Percentiles rank a stretch among this genome's conserved stretches.
Evolutionary conservation across 2,113 vertebrate genomes (phyloP).

Genomic region (Oreochromis spilurus): DNA sequence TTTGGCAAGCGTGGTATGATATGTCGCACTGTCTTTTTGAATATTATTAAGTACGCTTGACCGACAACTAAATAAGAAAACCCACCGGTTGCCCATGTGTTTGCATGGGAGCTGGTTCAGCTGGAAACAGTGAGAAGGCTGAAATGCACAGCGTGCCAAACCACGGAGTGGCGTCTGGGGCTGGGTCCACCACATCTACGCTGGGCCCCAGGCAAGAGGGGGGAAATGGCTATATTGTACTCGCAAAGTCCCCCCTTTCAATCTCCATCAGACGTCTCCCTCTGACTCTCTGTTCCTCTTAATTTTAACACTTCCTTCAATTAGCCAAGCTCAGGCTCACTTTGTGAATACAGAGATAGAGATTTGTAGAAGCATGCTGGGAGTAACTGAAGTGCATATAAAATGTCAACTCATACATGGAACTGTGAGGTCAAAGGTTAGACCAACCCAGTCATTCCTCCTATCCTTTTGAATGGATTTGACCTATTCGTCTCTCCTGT

Average conservation of each 20-base stretch:
- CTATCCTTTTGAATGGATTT: constrained; percentile 26
- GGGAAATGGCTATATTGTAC: constrained; percentile 30
- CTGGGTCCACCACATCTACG: constrained; percentile 71
- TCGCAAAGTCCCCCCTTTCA: constrained; percentile 37
- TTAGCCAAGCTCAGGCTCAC: not conserved
- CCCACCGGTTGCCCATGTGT: constrained; percentile 66
- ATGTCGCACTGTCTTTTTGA: constrained; percentile 67
- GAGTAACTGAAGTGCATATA: constrained; percentile 30
- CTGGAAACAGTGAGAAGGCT: constrained; percentile 68
- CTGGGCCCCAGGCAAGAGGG: constrained; percentile 62
- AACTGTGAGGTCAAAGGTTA: constrained; percentile 45
- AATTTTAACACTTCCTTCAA: constrained; percentile 24
- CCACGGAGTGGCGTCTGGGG: constrained; percentile 68
- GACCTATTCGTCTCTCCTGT: constrained; percentile 29
- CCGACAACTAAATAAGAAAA: constrained; percentile 70
- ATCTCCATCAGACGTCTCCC: constrained; percentile 12
- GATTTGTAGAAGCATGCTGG: not conserved
- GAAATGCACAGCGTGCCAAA: constrained; percentile 61
- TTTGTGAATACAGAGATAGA: not conserved
- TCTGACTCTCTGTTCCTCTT: not conserved
- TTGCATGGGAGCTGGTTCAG: constrained; percentile 73
- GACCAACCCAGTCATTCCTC: constrained; percentile 21
- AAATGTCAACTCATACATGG: constrained; percentile 21
- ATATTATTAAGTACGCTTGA: constrained; percentile 75
- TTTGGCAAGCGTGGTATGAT: constrained; percentile 46